A percentile compares a stretch with the other conserved stretches of the same genome.
phyloP scores from a whole-genome alignment of 2,888 invertebrate species.

The Cactoblastis cactorum region DNA sequence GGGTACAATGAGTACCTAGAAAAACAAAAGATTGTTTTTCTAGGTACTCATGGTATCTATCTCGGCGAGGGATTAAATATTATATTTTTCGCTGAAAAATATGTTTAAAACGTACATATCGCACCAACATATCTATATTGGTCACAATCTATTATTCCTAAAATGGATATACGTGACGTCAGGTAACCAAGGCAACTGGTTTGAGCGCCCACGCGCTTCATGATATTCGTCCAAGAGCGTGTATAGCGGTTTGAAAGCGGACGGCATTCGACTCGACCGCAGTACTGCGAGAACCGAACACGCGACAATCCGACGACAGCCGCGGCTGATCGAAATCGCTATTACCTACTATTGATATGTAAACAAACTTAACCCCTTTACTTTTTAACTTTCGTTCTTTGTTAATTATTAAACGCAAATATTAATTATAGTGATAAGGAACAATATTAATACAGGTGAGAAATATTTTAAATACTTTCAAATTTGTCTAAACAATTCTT shows the following conservation, averaged over 20 bases:
- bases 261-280: constrained; percentile 73
- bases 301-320: constrained; percentile 66
- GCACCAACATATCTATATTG: too few relatives aligned
- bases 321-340: constrained; percentile 62
- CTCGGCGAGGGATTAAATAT: too few relatives aligned
- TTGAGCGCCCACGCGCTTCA: constrained; percentile 59
- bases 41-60: too few relatives aligned
- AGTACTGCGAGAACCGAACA: constrained; percentile 68
- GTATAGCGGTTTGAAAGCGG: constrained; percentile 11
- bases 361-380: constrained; percentile 21
- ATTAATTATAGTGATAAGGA: neutral
- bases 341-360: constrained; percentile 32
- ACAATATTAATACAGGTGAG: neutral
- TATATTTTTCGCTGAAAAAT: too few relatives aligned
- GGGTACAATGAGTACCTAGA: too few relatives aligned
- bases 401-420: neutral
- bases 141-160: too few relatives aligned
- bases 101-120: too few relatives aligned
- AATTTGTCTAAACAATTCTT: neutral
- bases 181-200: constrained; percentile 68
- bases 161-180: constrained; percentile 26
- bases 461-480: neutral
- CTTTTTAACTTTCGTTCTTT: neutral
- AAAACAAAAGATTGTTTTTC: too few relatives aligned
- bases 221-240: constrained; percentile 13